phyloP scores from a whole-genome alignment of 2,113 vertebrate genomes.

The Trematocara zebra region DNA sequence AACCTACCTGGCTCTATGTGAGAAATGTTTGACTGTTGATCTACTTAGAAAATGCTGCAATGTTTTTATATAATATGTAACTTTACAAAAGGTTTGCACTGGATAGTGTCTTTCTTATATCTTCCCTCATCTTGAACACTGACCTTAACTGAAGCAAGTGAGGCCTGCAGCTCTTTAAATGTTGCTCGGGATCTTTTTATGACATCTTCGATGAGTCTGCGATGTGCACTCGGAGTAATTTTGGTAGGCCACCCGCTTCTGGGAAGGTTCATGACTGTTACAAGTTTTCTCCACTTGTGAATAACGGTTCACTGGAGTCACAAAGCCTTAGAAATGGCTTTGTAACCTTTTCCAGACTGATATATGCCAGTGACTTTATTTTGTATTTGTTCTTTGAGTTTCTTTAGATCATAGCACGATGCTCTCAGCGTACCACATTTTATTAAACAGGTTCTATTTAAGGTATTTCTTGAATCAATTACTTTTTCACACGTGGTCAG shows the following conservation, averaged over 20 bases:
- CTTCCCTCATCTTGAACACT: not conserved
- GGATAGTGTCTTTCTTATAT: not conserved
- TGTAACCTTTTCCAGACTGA: not conserved
- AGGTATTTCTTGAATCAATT: not conserved
- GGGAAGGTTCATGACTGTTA: not conserved
- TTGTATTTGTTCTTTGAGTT: not conserved
- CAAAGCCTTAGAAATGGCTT: not conserved
- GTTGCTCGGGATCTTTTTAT: not conserved
- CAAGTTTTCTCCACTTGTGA: not conserved
- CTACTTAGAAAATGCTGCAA: not conserved
- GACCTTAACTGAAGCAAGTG: not conserved
- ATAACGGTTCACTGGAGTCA: not conserved
- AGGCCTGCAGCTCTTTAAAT: not conserved
- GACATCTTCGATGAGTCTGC: not conserved
- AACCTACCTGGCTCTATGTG: not conserved
- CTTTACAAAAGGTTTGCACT: not conserved
- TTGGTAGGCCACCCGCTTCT: not conserved
- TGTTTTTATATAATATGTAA: not conserved
- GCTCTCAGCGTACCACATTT: not conserved
- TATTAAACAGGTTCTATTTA: not conserved
- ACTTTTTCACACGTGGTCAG: not conserved
- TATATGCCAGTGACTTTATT: not conserved
- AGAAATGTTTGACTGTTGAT: not conserved
- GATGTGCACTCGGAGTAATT: not conserved
- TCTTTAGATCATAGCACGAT: not conserved